Base-by-base conservation (phyloP, 2,888 invertebrate genomes). In the Ennomos erosarius region DNA sequence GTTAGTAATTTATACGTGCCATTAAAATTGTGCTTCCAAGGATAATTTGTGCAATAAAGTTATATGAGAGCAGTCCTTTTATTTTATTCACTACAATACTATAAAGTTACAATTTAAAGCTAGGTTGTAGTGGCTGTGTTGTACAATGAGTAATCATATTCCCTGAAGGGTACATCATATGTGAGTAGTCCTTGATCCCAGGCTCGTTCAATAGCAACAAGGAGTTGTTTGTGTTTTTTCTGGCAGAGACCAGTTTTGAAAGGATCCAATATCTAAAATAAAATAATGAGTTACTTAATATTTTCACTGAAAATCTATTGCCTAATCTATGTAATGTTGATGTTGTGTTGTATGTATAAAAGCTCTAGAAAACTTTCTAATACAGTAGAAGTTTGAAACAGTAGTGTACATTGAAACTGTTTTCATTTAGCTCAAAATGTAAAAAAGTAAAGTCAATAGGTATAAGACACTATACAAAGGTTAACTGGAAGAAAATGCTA, bases 71-170 rank as follows among this genome's bases (percentile, higher is more conserved):
- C 48, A 37, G 12, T 33, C 8, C 64, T 56, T 68, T 45, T 38
- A 38, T 54, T 62, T 33, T 55, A 57, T 55, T 35, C 51, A 55
- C 34, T 61, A 56, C 62, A 38, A 52, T 35, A 51, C 12, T 35
- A 26, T 26, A 50, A 11, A 34, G 10, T 26, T 39, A 49, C 42
- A 49, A 43, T 50, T 36, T 42, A 52, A n/a, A 48, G 10, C 57
- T 53, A 65, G 36, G 62, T 26, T 26, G 26, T 43, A 33, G 62
- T 5, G 39, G 53, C 26, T 40, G 84, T 85, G 68, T 81, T 79
- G 56, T 97, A 98, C 65, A 97, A 95, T 10, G 94, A 93, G 83
- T 98, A 98, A 87, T 98, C 94, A 85, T 97, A 98, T 69, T 94
- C 85, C 75, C 97, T 94, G 78, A 96, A 95, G 1, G 98, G 98